These are phyloP conservation scores for Dasyprocta punctata DNA, from an alignment of 2,113 vertebrate species.

Conservation along the genomic window DNA sequence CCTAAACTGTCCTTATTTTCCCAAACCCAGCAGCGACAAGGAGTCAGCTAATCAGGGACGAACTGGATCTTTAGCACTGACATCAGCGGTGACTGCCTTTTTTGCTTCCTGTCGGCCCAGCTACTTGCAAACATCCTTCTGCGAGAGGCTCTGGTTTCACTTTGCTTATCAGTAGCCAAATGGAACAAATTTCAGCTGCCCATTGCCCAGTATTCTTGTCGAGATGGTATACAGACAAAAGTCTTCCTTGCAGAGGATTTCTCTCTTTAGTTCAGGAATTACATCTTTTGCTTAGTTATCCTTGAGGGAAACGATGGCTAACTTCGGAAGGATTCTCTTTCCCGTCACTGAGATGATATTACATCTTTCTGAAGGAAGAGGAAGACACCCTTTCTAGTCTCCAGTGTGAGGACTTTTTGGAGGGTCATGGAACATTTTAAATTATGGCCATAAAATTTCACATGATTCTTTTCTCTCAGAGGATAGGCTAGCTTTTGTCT, in stretches of 20 bases:
- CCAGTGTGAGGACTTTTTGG: neutral
- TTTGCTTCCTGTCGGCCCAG: neutral
- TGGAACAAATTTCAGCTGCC: neutral
- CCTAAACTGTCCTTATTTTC: constrained; percentile 4
- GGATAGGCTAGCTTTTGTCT: neutral
- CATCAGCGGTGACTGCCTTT: neutral
- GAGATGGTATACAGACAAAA: neutral
- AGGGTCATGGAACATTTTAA: neutral
- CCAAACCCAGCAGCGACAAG: neutral
- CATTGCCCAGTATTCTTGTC: neutral
- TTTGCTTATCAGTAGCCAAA: neutral
- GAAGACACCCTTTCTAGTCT: neutral
- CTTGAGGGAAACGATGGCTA: neutral
- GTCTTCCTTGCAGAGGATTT: neutral
- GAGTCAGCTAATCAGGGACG: neutral
- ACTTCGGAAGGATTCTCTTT: neutral
- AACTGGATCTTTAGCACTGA: neutral
- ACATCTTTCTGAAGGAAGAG: constrained; percentile 18
- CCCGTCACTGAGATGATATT: neutral
- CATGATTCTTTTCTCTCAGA: constrained; percentile 24
- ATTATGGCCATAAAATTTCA: constrained; percentile 1
- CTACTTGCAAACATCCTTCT: neutral
- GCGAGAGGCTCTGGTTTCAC: neutral
- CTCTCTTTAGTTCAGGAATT: neutral
- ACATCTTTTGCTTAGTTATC: neutral